These are phyloP conservation scores for Diaprepes abbreviatus DNA, from an alignment of 2,888 invertebrate species.

Conservation along the genomic window DNA sequence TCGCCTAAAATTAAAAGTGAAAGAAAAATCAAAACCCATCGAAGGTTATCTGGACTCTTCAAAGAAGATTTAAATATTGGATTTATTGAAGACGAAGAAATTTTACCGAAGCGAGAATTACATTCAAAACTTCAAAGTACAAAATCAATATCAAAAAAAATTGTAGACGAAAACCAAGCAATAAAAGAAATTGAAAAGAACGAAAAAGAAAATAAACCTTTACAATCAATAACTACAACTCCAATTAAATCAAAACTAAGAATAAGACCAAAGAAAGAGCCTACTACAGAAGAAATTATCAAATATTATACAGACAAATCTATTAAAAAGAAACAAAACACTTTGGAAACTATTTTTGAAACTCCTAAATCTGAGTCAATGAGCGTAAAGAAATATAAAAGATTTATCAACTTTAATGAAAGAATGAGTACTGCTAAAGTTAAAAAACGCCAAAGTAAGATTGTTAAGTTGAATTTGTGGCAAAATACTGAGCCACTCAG, in stretches of 20 bases:
- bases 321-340: constrained; percentile 16
- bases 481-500: constrained; percentile 13
- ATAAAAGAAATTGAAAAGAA: background rate
- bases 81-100: constrained; percentile 18
- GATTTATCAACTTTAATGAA: constrained; percentile 37
- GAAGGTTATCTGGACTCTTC: constrained; percentile 19
- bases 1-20: background rate
- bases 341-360: constrained; percentile 40
- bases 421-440: constrained; percentile 16
- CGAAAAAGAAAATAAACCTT: background rate
- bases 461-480: constrained; percentile 25
- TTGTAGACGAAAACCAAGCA: background rate
- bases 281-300: constrained; percentile 27
- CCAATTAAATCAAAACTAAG: constrained; percentile 14
- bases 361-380: constrained; percentile 15
- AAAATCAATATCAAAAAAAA: background rate
- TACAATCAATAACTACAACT: background rate
- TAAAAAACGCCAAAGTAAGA: constrained; percentile 16
- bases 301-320: constrained; percentile 38
- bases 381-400: constrained; percentile 26
- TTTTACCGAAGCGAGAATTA: background rate
- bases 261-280: constrained; percentile 1
- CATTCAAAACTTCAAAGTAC: too few relatives aligned
- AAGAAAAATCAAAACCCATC: background rate
- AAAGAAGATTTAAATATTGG: constrained; percentile 25